A percentile compares a stretch with the other conserved stretches of the same genome.
Evolutionary conservation across 2,888 invertebrate genomes (phyloP).

Genomic region (Eucera pruinosa): DNA sequence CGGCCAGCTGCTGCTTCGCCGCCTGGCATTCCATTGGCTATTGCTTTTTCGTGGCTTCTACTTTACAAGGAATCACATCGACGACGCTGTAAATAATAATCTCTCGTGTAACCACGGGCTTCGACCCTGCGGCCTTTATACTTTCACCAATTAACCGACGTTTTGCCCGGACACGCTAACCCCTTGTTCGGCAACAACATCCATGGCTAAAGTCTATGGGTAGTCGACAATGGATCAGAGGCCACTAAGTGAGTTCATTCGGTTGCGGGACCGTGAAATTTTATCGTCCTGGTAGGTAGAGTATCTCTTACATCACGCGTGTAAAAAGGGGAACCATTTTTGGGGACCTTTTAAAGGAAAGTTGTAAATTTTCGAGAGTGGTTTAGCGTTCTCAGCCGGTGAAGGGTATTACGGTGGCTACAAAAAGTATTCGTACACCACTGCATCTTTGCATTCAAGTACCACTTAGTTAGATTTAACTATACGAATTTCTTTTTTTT

Average conservation of each 20-base stretch:
- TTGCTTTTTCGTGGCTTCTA: conserved; percentile 67
- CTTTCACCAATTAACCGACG: conserved; percentile 69
- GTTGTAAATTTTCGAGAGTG: not conserved
- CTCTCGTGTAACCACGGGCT: conserved; percentile 55
- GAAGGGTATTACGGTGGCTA: too few species aligned
- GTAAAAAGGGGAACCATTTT: not conserved
- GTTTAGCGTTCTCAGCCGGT: too few species aligned
- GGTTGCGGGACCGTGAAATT: not conserved
- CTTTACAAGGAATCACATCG: conserved; percentile 73
- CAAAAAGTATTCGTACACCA: too few species aligned
- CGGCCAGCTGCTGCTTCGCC: conserved; percentile 78
- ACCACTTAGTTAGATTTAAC: too few species aligned
- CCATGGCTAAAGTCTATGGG: too few species aligned
- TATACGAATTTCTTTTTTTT: too few species aligned
- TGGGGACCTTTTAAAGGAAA: not conserved
- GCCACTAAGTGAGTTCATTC: not conserved
- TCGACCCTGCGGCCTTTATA: conserved; percentile 44
- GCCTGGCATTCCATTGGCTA: conserved; percentile 73
- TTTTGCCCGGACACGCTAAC: conserved; percentile 44
- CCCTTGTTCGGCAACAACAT: conserved; percentile 31
- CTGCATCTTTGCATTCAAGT: too few species aligned
- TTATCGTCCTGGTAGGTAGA: not conserved
- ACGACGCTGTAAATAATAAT: conserved; percentile 74
- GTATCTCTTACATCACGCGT: not conserved
- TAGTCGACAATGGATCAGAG: conserved; percentile 30